phyloP scores from a whole-genome alignment of 2,113 vertebrate genomes.

The Engraulis encrasicolus region DNA sequence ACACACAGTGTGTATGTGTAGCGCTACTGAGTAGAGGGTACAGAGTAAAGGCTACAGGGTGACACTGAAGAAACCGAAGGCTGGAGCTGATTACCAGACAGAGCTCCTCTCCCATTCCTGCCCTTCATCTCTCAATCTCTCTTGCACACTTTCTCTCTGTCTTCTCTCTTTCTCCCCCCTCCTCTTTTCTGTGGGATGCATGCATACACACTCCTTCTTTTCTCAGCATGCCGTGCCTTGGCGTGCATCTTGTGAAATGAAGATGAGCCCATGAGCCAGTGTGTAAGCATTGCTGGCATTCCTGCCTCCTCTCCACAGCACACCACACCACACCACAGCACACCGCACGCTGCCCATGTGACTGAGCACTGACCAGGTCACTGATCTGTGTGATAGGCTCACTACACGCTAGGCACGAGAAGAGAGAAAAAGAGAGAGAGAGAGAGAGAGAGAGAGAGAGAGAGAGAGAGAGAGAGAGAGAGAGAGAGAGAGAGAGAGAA shows the following conservation, averaged over 20 bases:
- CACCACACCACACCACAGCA: too few relatives aligned
- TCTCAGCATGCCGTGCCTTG: slow-evolving; percentile 35
- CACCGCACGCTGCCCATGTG: slow-evolving; percentile 49
- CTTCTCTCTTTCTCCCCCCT: slow-evolving; percentile 9
- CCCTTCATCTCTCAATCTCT: slow-evolving; percentile 12
- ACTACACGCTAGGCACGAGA: background rate
- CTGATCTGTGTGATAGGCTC: slow-evolving; percentile 51
- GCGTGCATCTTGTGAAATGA: slow-evolving; percentile 38
- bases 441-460: too few relatives aligned
- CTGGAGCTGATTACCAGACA: slow-evolving; percentile 76
- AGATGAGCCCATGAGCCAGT: slow-evolving; percentile 49
- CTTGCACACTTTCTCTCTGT: slow-evolving; percentile 37
- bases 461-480: too few relatives aligned
- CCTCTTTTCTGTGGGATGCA: background rate
- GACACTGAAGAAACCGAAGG: slow-evolving; percentile 22
- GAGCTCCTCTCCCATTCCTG: slow-evolving; percentile 54
- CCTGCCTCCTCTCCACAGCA: slow-evolving; percentile 39
- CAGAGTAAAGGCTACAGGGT: slow-evolving; percentile 47
- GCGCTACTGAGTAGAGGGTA: slow-evolving; percentile 42
- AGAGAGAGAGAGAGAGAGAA: too few relatives aligned
- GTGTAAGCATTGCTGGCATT: slow-evolving; percentile 54
- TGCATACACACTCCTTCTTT: slow-evolving; percentile 27
- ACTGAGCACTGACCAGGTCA: slow-evolving; percentile 42
- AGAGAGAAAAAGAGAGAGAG: too few relatives aligned
- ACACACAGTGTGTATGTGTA: slow-evolving; percentile 22